phyloP scores from a whole-genome alignment of 2,797 vertebrate genomes.

The Choloepus didactylus region DNA sequence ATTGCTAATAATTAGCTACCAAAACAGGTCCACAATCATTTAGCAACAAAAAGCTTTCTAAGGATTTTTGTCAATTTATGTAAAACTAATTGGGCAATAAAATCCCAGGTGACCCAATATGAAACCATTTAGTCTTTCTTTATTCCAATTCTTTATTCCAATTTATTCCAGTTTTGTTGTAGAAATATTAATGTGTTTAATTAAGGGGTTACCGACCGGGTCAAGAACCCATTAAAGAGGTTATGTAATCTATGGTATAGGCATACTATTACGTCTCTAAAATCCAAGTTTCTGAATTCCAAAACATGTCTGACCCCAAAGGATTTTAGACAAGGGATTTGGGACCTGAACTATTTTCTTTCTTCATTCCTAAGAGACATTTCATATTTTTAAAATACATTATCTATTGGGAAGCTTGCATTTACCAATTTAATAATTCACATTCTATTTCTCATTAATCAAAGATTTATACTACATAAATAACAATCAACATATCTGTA shows the following conservation, averaged over 20 bases:
- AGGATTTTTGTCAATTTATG: neutral
- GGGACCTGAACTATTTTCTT: slow-evolving; percentile 10
- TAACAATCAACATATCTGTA: neutral
- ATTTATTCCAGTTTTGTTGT: neutral
- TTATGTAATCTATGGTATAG: neutral
- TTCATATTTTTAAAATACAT: slow-evolving; percentile 55
- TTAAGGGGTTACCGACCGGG: neutral
- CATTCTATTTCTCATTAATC: slow-evolving; percentile 2
- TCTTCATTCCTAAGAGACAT: neutral
- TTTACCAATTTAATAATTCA: slow-evolving; percentile 58
- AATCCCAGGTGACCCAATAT: neutral
- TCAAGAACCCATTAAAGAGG: neutral
- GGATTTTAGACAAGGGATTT: slow-evolving; percentile 13
- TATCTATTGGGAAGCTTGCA: slow-evolving; percentile 6
- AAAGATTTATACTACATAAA: neutral
- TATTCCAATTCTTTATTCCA: neutral
- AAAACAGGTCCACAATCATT: neutral
- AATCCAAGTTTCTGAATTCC: slow-evolving; percentile 37
- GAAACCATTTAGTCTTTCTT: neutral
- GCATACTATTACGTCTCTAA: slow-evolving; percentile 30
- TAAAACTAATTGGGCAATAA: slow-evolving; percentile 32
- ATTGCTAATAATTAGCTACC: neutral
- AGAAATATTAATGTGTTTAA: neutral
- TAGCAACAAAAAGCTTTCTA: neutral
- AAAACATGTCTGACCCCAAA: neutral